These are phyloP conservation scores for Melanargia galathea DNA, from an alignment of 2,888 invertebrate genomes.

Conservation along the genomic window DNA sequence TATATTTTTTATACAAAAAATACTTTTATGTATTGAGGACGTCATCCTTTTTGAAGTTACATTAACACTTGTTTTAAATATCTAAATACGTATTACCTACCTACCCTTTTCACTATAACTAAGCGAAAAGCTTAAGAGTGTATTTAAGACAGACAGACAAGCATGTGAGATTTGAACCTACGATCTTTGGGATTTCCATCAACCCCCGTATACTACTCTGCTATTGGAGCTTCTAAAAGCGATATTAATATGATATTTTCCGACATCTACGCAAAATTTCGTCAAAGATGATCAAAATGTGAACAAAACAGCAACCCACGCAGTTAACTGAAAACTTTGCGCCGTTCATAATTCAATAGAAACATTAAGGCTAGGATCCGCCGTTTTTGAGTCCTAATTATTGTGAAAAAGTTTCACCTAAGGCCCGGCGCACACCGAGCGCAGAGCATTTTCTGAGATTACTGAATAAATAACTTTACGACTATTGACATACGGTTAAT, in stretches of 20 bases:
- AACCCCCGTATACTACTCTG: too few relatives aligned
- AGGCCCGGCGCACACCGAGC: neutral
- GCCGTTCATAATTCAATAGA: slow-evolving; percentile 14
- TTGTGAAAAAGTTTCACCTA: neutral
- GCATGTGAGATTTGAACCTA: too few relatives aligned
- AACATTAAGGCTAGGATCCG: neutral
- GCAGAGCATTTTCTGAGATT: too few relatives aligned
- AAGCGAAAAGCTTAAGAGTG: too few relatives aligned
- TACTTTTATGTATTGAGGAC: too few relatives aligned
- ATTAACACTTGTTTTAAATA: too few relatives aligned
- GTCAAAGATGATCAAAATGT: neutral
- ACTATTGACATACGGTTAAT: too few relatives aligned
- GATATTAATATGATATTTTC: neutral
- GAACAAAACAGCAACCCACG: slow-evolving; percentile 4
- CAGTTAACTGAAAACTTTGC: neutral
- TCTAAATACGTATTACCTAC: too few relatives aligned
- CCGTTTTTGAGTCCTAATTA: slow-evolving; percentile 8
- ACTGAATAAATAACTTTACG: too few relatives aligned
- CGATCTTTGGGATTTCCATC: neutral
- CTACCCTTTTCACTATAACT: too few relatives aligned
- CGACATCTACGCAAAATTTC: neutral
- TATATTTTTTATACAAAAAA: neutral
- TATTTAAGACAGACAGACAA: too few relatives aligned
- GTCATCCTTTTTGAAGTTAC: too few relatives aligned
- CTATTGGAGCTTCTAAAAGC: neutral